Evolutionary conservation across 2,113 vertebrate genomes (phyloP), one percentile per base, ranked within the genome.

Genomic region (Saguinus imperator): DNA sequence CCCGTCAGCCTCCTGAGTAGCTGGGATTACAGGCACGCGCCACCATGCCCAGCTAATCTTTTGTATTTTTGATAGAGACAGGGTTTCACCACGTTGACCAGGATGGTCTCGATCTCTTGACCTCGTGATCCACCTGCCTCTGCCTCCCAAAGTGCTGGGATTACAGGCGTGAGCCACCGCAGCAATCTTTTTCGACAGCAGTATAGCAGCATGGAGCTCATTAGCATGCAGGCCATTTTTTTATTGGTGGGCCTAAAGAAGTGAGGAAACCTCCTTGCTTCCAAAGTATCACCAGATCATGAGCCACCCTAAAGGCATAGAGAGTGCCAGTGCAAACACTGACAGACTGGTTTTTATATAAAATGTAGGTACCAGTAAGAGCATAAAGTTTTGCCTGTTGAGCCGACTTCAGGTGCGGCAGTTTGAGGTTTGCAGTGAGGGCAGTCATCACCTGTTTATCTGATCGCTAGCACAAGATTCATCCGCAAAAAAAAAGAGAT

Each of bases 241-340:
- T 92, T 64, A 55, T 58, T 35, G 55, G 37, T 1, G 5, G n/a
- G 1, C 81, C 83, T 8, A 32, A 40, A 21, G 79, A 88, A 16
- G 76, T 73, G 21, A 96, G 73, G 37, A 91, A 87, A 27, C n/a
- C 81, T 29, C 68, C 75, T 29, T 61, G 25, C 37, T 84, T 83
- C 93, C 87, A 95, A 18, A 96, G 72, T 21, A 61, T 64, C 1
- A 55, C 73, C 55, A 72, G 93, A 66, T 92, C 58, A 25, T 86
- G 64, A 2, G n/a, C 61, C 0, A 86, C 40, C 8, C 72, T 75
- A 68, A 77, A 87, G 16, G 76, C 82, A 29, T 94, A 92, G 14
- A 29, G 9, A 11, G 37, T 83, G 21, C 93, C 81, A 21, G 75
- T 86, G 35, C 95, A 91, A 40, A 93, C 89, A 40, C 29, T 87